Percentiles rank a stretch among this genome's conserved stretches.
Conservation (phyloP, 2,797 vertebrate genomes). For the Graptemys geographica region DNA sequence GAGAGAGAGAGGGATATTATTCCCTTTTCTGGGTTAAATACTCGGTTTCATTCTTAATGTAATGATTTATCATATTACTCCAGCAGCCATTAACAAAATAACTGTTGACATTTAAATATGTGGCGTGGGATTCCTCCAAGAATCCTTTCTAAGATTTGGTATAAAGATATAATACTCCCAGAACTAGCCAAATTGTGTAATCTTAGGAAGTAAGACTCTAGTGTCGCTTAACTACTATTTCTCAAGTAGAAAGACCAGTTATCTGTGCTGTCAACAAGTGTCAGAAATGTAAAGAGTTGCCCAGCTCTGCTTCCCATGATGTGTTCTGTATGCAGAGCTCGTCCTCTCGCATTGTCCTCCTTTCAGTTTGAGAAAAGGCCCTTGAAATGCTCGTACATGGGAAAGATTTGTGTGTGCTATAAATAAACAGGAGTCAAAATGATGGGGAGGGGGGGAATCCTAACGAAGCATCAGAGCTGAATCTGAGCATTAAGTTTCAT, state of each 20-base stretch:
- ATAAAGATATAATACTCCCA: accelerated
- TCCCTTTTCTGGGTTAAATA: conserved; percentile 61
- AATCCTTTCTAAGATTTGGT: not conserved
- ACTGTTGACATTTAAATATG: not conserved
- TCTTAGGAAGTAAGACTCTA: accelerated
- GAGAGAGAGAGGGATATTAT: not conserved
- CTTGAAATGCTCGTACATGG: not conserved
- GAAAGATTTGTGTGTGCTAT: not conserved
- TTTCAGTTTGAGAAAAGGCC: not conserved
- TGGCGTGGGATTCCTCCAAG: not conserved
- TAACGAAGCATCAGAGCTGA: not conserved
- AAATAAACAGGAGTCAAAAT: conserved; percentile 3
- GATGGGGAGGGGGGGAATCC: not conserved
- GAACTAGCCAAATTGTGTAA: not conserved
- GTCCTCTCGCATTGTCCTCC: not conserved
- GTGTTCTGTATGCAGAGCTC: not conserved
- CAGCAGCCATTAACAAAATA: not conserved
- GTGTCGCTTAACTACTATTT: not conserved
- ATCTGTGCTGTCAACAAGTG: conserved; percentile 53
- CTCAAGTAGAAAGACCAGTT: not conserved
- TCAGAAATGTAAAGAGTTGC: not conserved
- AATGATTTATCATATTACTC: not conserved
- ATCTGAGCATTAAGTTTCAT: not conserved
- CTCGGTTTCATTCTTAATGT: conserved; percentile 16
- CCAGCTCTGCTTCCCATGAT: not conserved